Evolutionary conservation across 2,113 vertebrate species (phyloP), one percentile per base, ranked within the genome.

Genomic region (Coturnix japonica): DNA sequence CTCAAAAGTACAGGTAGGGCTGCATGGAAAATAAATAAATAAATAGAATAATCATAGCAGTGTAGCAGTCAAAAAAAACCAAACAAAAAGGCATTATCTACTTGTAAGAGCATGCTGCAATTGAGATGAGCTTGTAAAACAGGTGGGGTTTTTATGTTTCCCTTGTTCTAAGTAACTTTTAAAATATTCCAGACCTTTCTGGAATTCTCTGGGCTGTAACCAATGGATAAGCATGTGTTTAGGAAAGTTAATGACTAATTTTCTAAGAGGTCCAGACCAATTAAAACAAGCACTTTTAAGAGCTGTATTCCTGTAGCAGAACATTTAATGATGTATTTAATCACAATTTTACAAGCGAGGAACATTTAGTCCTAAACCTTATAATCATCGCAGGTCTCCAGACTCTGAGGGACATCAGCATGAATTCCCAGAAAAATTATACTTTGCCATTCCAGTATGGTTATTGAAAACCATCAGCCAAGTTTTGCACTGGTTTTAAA

Each of bases 91-190:
- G 4, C 2, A 33, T 4, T 1, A 63, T 19, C 1, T 78, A 6
- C 19, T 76, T 61, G 2, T 65, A 16, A 65, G 15, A 85, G 8
- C 51, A 1, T 5, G 31, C 0, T 81, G n/a, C 7, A 65, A 53
- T 11, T 64, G 13, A 77, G n/a, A 65, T 51, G 22, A 46, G 4
- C 5, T 79, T 72, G 3, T n/a, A 44, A 64, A 91, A 88, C 6
- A 8, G 10, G 3, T 30, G 3, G 9, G 6, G 5, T 44, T 6
- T 44, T 13, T n/a, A 19, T 4, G 2, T 25, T 13, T 21, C 4
- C 0, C 2, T 39, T 17, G 13, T 82, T 47, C 14, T 1, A 80
- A 70, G 49, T 39, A 26, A 35, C 33, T 72, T 81, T 33, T 64
- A 44, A 91, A 74, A 39, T 51, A 87, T 85, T 87, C 53, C 53